A percentile compares a stretch with the other conserved stretches of the same genome.
Conservation (phyloP, 2,113 vertebrate genomes). For the Drymodes brunneopygia region DNA sequence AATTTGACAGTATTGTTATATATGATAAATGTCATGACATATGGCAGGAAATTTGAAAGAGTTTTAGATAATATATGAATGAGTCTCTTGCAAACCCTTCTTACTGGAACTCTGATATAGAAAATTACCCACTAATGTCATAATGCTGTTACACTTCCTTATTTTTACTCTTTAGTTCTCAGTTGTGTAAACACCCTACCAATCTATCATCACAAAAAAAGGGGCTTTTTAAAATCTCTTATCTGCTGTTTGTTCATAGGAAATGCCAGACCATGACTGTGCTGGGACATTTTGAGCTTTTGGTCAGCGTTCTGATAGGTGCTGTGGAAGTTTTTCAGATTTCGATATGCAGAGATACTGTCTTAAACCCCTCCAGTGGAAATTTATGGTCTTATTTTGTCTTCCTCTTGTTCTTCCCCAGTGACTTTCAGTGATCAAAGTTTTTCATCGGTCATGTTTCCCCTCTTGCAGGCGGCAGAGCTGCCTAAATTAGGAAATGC, state of each 20-base stretch:
- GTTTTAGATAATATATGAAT: not conserved
- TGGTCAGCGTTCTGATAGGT: not conserved
- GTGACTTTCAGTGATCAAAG: not conserved
- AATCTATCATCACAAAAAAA: not conserved
- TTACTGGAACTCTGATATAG: slow-evolving; percentile 15
- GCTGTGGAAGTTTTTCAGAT: not conserved
- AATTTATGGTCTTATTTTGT: not conserved
- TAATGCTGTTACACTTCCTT: not conserved
- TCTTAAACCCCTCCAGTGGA: not conserved
- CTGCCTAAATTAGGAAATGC: not conserved
- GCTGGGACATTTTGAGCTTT: not conserved
- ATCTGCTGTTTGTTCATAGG: not conserved
- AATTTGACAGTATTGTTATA: not conserved
- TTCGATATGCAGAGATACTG: not conserved
- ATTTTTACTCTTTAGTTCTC: not conserved
- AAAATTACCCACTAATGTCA: not conserved
- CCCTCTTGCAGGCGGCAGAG: not conserved
- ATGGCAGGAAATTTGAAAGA: not conserved
- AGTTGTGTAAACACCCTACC: not conserved
- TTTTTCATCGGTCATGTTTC: not conserved
- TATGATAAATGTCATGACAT: not conserved
- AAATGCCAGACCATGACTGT: not conserved
- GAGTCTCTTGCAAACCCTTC: not conserved
- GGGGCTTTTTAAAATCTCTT: not conserved
- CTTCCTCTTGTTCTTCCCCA: not conserved